Evolutionary conservation across 2,888 invertebrate species (phyloP).

Genomic region (Eilema depressum): DNA sequence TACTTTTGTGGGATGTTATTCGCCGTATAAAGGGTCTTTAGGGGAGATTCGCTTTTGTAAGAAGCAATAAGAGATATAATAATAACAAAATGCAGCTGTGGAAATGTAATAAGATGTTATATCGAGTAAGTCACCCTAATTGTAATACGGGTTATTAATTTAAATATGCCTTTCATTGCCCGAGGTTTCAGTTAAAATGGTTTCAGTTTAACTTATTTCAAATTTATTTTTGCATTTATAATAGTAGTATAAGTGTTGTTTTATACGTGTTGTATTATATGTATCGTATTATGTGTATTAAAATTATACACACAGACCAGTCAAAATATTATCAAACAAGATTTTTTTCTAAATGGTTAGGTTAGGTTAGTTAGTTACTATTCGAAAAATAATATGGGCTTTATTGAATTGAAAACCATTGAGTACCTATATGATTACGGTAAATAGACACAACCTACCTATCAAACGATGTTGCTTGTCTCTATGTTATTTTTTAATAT

Average conservation of each 20-base stretch:
- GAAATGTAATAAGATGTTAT: slow-evolving; percentile 4
- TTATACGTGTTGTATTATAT: too few species aligned
- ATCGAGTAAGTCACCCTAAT: neutral
- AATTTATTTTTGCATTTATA: neutral
- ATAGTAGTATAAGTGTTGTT: neutral
- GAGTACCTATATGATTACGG: too few species aligned
- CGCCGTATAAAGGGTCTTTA: slow-evolving; percentile 14
- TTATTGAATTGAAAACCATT: too few species aligned
- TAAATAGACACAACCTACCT: too few species aligned
- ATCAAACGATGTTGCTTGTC: too few species aligned
- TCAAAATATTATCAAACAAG: too few species aligned
- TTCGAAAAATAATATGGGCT: too few species aligned
- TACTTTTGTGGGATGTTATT: slow-evolving; percentile 16
- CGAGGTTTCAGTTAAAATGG: neutral
- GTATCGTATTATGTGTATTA: too few species aligned
- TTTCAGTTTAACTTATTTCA: neutral
- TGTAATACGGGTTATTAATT: slow-evolving; percentile 4
- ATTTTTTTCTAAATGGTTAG: too few species aligned
- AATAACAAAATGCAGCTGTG: slow-evolving; percentile 1
- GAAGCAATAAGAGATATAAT: slow-evolving; percentile 3
- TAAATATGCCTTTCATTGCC: neutral
- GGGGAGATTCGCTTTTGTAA: neutral
- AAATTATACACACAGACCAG: too few species aligned
- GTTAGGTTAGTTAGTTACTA: too few species aligned
- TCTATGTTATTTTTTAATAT: too few species aligned